These are phyloP conservation scores for Zaprionus bogoriensis DNA, from an alignment of 2,888 invertebrate genomes.

Conservation along the genomic window DNA sequence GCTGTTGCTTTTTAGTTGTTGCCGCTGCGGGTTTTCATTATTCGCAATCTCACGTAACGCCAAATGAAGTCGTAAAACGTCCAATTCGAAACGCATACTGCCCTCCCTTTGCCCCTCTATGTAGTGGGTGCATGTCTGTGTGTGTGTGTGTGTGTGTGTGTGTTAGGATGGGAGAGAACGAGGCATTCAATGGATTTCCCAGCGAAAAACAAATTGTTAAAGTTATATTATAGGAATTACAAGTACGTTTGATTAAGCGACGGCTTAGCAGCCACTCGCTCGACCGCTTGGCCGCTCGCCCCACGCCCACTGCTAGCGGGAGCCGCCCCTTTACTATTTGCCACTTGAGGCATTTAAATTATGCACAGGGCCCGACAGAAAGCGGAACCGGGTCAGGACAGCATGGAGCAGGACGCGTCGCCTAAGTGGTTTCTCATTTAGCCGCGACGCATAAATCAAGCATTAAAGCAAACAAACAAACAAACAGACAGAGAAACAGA, in stretches of 20 bases:
- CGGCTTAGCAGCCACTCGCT: slow-evolving; percentile 1
- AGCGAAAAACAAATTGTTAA: slow-evolving; percentile 58
- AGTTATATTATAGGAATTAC: slow-evolving; percentile 60
- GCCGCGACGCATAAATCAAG: slow-evolving; percentile 67
- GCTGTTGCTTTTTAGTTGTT: slow-evolving; percentile 35
- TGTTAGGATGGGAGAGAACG: too few relatives aligned
- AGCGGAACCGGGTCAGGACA: slow-evolving; percentile 54
- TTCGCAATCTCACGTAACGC: slow-evolving; percentile 73
- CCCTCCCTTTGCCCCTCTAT: background rate
- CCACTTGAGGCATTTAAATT: slow-evolving; percentile 53
- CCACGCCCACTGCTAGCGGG: too few relatives aligned
- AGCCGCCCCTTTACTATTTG: background rate
- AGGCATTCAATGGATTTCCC: slow-evolving; percentile 32
- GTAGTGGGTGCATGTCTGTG: too few relatives aligned
- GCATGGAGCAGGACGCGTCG: slow-evolving; percentile 46
- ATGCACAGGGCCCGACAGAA: slow-evolving; percentile 55
- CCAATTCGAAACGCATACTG: slow-evolving; percentile 13
- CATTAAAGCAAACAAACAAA: slow-evolving; percentile 57
- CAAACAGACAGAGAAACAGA: slow-evolving; percentile 18
- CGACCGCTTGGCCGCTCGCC: background rate
- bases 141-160: slow-evolving; percentile 1
- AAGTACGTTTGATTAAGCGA: slow-evolving; percentile 55
- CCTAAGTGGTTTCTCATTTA: slow-evolving; percentile 68
- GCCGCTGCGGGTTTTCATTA: slow-evolving; percentile 51
- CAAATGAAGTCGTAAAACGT: slow-evolving; percentile 74